Conservation (phyloP, 1,140 invertebrate species). For the Mylabris phalerata region DNA sequence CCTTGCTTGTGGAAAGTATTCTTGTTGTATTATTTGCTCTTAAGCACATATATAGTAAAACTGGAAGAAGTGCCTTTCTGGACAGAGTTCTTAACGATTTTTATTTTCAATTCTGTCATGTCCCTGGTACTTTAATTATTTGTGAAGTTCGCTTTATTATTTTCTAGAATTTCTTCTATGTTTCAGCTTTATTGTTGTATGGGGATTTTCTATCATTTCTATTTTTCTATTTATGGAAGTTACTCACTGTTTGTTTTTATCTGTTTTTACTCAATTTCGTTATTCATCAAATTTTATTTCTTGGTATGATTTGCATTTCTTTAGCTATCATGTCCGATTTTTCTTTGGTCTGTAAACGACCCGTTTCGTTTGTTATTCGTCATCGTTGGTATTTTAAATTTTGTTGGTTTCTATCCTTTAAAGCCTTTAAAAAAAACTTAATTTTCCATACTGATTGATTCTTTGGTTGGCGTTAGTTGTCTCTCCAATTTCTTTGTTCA, state of each 20-base stretch:
- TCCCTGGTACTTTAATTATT: constrained; percentile 32
- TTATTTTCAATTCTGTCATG: constrained; percentile 27
- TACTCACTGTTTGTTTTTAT: not conserved
- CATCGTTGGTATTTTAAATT: no score
- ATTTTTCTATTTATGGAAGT: not conserved
- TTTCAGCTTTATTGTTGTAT: not conserved
- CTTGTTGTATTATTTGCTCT: constrained; percentile 29
- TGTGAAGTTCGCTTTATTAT: constrained; percentile 21
- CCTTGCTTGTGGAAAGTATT: constrained; percentile 32
- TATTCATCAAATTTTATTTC: not conserved
- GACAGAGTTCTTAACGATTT: constrained; percentile 29
- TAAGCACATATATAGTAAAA: constrained; percentile 32
- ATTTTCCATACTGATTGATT: no score
- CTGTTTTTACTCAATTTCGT: not conserved
- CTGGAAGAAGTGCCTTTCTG: constrained; percentile 23
- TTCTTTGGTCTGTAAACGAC: not conserved
- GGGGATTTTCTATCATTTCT: not conserved
- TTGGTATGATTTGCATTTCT: not conserved
- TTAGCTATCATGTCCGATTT: not conserved
- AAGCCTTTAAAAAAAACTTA: no score
- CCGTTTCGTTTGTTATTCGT: not conserved
- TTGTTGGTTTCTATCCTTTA: no score
- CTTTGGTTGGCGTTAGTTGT: no score
- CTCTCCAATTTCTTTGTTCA: no score
- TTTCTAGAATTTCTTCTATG: not conserved